A percentile compares a stretch with the other conserved stretches of the same genome.
Conservation (phyloP, 1,140 invertebrate species). For the Campodea augens region DNA sequence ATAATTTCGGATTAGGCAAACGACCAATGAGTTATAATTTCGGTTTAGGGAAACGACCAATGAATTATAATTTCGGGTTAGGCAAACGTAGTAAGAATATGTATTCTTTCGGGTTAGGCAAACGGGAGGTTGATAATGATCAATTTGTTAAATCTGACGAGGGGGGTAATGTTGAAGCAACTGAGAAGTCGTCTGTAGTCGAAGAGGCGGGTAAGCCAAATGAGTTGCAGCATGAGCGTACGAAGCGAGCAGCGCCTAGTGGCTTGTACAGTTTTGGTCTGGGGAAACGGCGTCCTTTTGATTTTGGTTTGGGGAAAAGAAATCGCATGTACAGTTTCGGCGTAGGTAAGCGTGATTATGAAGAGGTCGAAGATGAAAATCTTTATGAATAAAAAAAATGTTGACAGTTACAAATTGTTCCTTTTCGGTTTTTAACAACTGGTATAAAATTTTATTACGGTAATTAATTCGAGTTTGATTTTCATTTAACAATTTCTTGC, state of each 20-base stretch:
- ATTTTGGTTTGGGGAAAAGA: conserved; percentile 15
- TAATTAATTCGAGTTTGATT: no score
- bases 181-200: background rate
- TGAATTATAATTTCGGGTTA: conserved; percentile 1
- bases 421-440: no score
- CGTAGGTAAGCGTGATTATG: conserved; percentile 14
- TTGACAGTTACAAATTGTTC: no score
- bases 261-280: conserved; percentile 14
- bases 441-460: no score
- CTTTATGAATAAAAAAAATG: no score
- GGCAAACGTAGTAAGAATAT: conserved; percentile 9
- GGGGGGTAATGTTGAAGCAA: background rate
- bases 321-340: conserved; percentile 14
- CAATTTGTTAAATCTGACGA: background rate
- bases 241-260: conserved; percentile 9
- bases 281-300: conserved; percentile 13
- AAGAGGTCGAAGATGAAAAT: no score
- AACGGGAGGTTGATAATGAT: conserved; percentile 11
- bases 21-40: conserved; percentile 14
- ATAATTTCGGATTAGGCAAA: no score
- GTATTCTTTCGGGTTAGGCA: conserved; percentile 15
- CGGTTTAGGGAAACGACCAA: conserved; percentile 13
- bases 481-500: no score
- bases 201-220: background rate
- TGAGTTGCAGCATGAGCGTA: background rate